Conservation (phyloP, 2,113 vertebrate species). For the Pangasianodon gigas region DNA sequence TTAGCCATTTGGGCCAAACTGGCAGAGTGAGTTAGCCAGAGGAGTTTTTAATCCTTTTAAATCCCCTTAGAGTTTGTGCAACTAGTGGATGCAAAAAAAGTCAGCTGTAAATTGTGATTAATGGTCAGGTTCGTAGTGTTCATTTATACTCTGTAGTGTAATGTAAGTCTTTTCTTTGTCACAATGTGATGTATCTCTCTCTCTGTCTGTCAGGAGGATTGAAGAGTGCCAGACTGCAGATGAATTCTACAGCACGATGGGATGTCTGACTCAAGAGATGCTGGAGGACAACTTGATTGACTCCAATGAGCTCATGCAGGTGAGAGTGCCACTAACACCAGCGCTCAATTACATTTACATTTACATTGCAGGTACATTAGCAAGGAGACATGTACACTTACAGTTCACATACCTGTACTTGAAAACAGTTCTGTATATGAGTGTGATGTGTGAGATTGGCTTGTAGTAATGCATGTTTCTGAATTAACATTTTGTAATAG, state of each 20-base stretch:
- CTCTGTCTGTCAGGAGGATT: constrained; percentile 78
- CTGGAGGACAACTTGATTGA: constrained; percentile 88
- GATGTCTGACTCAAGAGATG: constrained; percentile 94
- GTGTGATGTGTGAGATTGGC: neutral
- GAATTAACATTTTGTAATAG: neutral
- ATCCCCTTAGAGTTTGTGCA: neutral
- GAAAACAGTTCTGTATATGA: neutral
- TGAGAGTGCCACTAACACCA: constrained; percentile 56
- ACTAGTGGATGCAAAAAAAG: neutral
- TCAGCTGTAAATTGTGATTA: neutral
- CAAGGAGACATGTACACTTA: neutral
- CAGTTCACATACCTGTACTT: neutral
- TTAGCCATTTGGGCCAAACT: constrained; percentile 94
- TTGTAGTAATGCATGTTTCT: neutral
- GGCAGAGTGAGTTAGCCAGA: constrained; percentile 86
- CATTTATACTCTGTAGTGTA: neutral
- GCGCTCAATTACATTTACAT: neutral
- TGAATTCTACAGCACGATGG: constrained; percentile 97
- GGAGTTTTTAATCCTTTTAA: neutral
- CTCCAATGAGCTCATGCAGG: constrained; percentile 94
- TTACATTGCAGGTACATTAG: neutral
- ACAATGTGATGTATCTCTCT: neutral
- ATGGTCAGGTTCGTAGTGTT: neutral
- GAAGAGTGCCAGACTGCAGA: constrained; percentile 92
- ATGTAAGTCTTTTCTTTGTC: neutral